Base-by-base conservation (phyloP, 2,797 vertebrate genomes). In the Poeciliopsis presidionis region DNA sequence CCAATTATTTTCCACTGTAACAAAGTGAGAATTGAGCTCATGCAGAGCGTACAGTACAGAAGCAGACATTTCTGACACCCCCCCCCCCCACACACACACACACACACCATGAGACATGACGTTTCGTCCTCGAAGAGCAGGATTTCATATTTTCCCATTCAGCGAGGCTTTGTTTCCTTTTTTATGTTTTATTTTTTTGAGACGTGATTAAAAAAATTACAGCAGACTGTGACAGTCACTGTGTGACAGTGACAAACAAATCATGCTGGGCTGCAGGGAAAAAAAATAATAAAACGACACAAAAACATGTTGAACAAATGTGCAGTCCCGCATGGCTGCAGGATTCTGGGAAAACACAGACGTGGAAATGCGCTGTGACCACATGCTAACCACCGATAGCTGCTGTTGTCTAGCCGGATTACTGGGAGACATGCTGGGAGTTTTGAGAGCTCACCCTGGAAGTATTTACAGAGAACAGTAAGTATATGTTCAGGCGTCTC, bases 171-270 rank as follows among this genome's bases (percentile, higher is more conserved):
- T 84, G 63, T 81, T 63, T 61, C 41, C n/a, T 36, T 67, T 79
- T 20, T 51, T 46, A 7, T 22, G 49, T 84, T 76, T 75, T 43
- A 46, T 57, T 1, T 72, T 72, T 80, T 74, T 0, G 43, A 25
- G 59, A 55, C 76, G 49, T 5, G 0, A 8, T 2, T 1, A 53
- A 0, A 51, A 53, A 57, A 16, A 79, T 84, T 84, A 77, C 78
- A 77, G 72, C 80, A 81, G 86, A 86, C 76, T 84, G 86, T 80
- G 87, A 85, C 83, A 67, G 81, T 79, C 2, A 3, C 80, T 76
- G 78, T 78, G 82, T 82, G 84, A 84, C 87, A 74, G 84, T 80
- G 85, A 88, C 77, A 78, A 87, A 87, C 74, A 87, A 84, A 86
- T 86, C 84, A 79, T 16, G 7, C 81, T 76, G 67, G 67, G 81